Percentiles rank a stretch among this genome's conserved stretches.
phyloP scores from a whole-genome alignment of 1,140 invertebrate species.

The Euwallacea similis region DNA sequence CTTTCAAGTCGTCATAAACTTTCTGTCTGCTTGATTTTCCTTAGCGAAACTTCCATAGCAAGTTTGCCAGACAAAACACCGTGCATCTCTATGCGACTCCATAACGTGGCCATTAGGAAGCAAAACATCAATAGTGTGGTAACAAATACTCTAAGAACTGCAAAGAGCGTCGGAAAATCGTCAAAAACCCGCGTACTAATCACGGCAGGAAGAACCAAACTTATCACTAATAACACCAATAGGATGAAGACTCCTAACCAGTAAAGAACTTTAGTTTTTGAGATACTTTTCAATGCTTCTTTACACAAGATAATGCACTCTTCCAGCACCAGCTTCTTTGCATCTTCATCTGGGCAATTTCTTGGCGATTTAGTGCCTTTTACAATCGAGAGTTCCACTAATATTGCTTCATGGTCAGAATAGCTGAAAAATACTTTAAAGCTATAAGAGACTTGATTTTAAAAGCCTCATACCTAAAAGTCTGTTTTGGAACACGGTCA shows the following conservation, averaged over 20 bases:
- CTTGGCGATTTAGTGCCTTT: constrained; percentile 10
- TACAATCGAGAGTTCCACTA: constrained; percentile 32
- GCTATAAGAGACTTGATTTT: neutral
- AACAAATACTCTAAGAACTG: constrained; percentile 62
- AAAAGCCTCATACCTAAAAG: constrained; percentile 53
- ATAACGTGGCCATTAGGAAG: constrained; percentile 74
- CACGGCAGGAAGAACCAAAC: constrained; percentile 52
- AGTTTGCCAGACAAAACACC: constrained; percentile 70
- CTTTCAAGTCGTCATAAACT: constrained; percentile 5
- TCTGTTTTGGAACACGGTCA: constrained; percentile 67
- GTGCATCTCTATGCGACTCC: constrained; percentile 78
- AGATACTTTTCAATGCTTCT: constrained; percentile 59
- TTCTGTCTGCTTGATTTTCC: constrained; percentile 21
- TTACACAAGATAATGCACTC: constrained; percentile 66
- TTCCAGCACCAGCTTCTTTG: constrained; percentile 54
- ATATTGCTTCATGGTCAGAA: constrained; percentile 90
- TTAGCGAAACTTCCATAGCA: constrained; percentile 58
- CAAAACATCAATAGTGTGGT: constrained; percentile 68
- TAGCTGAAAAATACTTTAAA: constrained; percentile 60
- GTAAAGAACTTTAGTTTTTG: constrained; percentile 63
- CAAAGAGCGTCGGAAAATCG: constrained; percentile 55
- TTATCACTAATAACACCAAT: constrained; percentile 51
- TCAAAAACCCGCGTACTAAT: constrained; percentile 3
- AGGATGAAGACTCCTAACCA: constrained; percentile 58
- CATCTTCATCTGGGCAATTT: constrained; percentile 8